Base-by-base conservation (phyloP, 2,113 vertebrate genomes). In the Phalacrocorax brasilianus region DNA sequence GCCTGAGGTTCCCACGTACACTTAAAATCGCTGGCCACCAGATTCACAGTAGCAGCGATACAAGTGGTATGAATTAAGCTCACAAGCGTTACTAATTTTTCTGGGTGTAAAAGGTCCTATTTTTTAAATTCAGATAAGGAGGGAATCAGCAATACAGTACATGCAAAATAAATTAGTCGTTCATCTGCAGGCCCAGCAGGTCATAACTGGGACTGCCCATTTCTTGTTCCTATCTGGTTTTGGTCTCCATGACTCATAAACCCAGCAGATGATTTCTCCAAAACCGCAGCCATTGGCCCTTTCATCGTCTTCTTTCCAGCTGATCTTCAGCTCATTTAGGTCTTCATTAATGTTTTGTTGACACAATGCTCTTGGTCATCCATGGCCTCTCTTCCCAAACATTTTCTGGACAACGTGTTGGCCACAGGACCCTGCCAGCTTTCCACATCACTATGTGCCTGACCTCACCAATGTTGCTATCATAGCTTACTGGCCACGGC, bases 221-320 rank as follows among this genome's bases (percentile, higher is more conserved):
- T 53, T 85, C 87, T 91, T 63, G 42, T 85, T 95, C 74, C 56
- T 93, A 44, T 89, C 91, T 91, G 56, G 62, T 91, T 91, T 94
- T 82, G n/a, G 52, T 89, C 62, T 88, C 70, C 0, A 0, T 96
- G 91, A 94, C 81, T 89, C 93, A 96, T n/a, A 89, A 91, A 87
- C 23, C 17, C 77, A 94, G 82, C 44, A 82, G 85, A 94, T 52
- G 65, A 44, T 65, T 82, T 47, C 44, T 82, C 72, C 49, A 89
- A 96, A 91, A 76, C 85, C 13, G 0, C 93, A 94, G 89, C 50
- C 4, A 0, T 40, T 70, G 53, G 44, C 62, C 21, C 16, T 78
- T 84, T 93, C 52, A 72, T 91, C 59, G 67, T 12, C 45, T 74
- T 82, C 65, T 92, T 84, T 30, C 65, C 76, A 82, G 74, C 19